A percentile compares a stretch with the other conserved stretches of the same genome.
phyloP scores from a whole-genome alignment of 2,113 vertebrate species.

The Grammatotria lemairii region DNA sequence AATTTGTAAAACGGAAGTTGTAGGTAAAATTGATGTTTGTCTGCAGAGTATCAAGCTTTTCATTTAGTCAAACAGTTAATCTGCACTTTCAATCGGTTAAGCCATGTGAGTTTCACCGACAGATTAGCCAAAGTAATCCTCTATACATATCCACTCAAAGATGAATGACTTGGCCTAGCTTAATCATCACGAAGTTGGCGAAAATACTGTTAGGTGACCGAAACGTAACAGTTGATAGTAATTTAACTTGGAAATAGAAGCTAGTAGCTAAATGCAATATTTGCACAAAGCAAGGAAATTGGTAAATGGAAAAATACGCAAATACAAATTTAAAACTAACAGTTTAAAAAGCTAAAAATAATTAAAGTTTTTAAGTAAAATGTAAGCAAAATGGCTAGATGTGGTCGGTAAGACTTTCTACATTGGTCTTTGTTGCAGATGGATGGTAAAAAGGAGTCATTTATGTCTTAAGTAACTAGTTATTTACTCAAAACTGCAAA shows the following conservation, averaged over 20 bases:
- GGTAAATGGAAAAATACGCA: neutral
- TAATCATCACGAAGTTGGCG: neutral
- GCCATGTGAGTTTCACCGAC: conserved; percentile 10
- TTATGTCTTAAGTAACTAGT: neutral
- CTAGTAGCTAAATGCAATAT: neutral
- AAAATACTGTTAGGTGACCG: neutral
- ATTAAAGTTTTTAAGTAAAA: neutral
- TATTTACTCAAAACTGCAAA: neutral
- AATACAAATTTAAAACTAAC: neutral
- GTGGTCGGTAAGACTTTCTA: neutral
- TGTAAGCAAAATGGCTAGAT: neutral
- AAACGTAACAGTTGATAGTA: neutral
- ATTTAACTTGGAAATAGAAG: neutral
- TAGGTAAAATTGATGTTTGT: neutral
- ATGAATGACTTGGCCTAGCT: neutral
- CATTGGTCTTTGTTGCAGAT: neutral
- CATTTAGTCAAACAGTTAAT: neutral
- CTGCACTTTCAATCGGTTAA: neutral
- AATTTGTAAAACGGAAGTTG: neutral
- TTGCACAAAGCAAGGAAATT: neutral
- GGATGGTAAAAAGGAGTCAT: neutral
- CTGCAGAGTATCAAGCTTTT: neutral
- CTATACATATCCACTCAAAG: neutral
- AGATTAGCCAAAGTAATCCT: conserved; percentile 12
- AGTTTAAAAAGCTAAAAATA: neutral